Evolutionary conservation across 2,113 vertebrate genomes (phyloP).

Genomic region (Peucedramus taeniatus): DNA sequence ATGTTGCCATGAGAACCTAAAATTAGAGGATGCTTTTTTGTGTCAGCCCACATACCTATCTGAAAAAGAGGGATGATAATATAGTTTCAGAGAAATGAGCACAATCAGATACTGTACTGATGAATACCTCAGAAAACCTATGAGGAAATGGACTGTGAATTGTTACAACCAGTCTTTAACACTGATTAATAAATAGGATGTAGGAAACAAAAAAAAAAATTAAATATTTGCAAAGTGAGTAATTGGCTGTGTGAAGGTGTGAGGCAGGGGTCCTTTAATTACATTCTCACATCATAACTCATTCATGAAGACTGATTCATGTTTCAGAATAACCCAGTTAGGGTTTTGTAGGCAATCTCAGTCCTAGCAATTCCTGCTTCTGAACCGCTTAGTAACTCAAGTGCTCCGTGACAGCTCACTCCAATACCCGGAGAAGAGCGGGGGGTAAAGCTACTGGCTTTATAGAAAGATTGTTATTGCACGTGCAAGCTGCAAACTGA

Average conservation of each 20-base stretch:
- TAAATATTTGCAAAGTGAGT: slow-evolving; percentile 5
- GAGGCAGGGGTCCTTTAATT: slow-evolving; percentile 45
- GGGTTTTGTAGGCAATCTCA: neutral
- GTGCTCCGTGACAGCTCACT: rapidly evolving
- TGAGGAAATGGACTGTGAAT: neutral
- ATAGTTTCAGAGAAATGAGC: neutral
- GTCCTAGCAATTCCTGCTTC: neutral
- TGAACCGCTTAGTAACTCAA: neutral
- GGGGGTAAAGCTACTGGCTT: rapidly evolving
- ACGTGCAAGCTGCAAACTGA: neutral
- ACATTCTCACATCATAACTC: neutral
- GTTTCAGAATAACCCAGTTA: neutral
- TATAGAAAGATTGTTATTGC: neutral
- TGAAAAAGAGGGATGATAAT: neutral
- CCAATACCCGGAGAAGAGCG: rapidly evolving
- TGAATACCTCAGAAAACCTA: neutral
- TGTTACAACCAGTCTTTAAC: neutral
- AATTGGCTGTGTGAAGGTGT: neutral
- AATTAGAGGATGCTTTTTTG: neutral
- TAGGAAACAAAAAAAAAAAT: neutral
- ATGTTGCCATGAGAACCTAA: neutral
- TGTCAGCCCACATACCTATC: neutral
- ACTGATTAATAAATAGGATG: neutral
- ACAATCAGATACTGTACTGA: neutral
- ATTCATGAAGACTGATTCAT: neutral